These are phyloP conservation scores for Prosopocoilus inquinatus DNA, from an alignment of 2,888 invertebrate genomes.

Conservation along the genomic window DNA sequence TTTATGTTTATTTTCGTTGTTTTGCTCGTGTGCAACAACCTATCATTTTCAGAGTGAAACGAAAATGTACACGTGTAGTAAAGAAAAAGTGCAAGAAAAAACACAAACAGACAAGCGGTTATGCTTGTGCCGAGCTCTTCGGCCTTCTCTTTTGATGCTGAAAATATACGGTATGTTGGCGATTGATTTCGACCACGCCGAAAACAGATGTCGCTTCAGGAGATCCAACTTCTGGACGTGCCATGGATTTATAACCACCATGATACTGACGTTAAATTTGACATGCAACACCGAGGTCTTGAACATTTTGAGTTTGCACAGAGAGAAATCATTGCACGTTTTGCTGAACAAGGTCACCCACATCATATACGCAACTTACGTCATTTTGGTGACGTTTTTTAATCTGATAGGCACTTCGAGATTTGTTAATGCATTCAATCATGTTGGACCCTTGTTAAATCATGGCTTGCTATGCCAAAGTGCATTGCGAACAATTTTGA, in stretches of 20 bases:
- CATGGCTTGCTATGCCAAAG: conserved; percentile 42
- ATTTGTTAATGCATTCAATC: conserved; percentile 38
- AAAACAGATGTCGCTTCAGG: conserved; percentile 38
- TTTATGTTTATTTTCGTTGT: too few relatives aligned
- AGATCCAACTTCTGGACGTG: conserved; percentile 37
- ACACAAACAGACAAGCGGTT: conserved; percentile 2
- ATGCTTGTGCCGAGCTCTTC: conserved; percentile 41
- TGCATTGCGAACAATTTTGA: conserved; percentile 28
- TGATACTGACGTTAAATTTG: conserved; percentile 31
- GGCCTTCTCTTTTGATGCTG: conserved; percentile 28
- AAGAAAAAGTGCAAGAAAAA: not conserved
- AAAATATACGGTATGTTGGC: conserved; percentile 42
- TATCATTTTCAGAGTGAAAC: too few relatives aligned
- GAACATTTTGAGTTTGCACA: conserved; percentile 24
- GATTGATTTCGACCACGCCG: conserved; percentile 34
- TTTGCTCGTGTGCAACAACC: too few relatives aligned
- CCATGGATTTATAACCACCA: conserved; percentile 32
- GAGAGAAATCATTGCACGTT: conserved; percentile 35
- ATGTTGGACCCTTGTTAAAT: conserved; percentile 31
- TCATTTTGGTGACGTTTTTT: conserved; percentile 34
- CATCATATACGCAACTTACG: conserved; percentile 37
- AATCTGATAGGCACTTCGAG: conserved; percentile 33
- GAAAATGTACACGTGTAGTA: too few relatives aligned
- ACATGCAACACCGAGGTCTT: conserved; percentile 32
- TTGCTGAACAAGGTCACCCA: conserved; percentile 39